Base-by-base conservation (phyloP, 2,113 vertebrate genomes). In the Oryzias woworae region DNA sequence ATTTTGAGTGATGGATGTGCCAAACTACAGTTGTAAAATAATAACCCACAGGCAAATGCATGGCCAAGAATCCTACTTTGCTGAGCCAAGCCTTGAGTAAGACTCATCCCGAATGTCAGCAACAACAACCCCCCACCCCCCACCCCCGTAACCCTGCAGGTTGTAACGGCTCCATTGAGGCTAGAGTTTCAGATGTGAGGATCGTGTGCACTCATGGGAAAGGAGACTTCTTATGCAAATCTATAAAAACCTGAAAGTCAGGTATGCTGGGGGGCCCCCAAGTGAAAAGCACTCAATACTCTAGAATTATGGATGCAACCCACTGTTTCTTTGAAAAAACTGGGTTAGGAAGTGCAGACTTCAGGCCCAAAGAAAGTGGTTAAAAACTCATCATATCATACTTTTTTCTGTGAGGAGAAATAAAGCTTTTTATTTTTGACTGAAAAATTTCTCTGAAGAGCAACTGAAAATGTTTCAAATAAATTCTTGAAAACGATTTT, bases 21-120 rank as follows among this genome's bases (percentile, higher is more conserved):
- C 43, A 70, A 71, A 42, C 42, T 6, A 42, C 23, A 22, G 23
- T 42, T 50, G 59, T 77, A 85, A 75, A 53, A 47, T 49, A 36
- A 57, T 36, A 63, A 42, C 47, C 8, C 20, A 47, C 28, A 43
- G 53, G 10, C 43, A 43, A 31, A 66, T 58, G 43, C 44, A 14
- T 16, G 52, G 3, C 48, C 52, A 70, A 66, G 18, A 53, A 66
- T 68, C 22, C 23, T 14, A 43, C 28, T 7, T 22, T 14, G 26
- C 26, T 52, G 4, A 66, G 65, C 53, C 68, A 41, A 17, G 20
- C 54, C 48, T 57, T 71, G 41, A 69, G 20, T 15, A 24, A 18
- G 18, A 71, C 41, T 66, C 28, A 0, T 42, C 17, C 17, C 12
- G 4, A 41, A 36, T 54, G 10, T 68, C n/a, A 45, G 1, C 4